Evolutionary conservation across 1,140 invertebrate genomes (phyloP).

Genomic region (Pinna nobilis): DNA sequence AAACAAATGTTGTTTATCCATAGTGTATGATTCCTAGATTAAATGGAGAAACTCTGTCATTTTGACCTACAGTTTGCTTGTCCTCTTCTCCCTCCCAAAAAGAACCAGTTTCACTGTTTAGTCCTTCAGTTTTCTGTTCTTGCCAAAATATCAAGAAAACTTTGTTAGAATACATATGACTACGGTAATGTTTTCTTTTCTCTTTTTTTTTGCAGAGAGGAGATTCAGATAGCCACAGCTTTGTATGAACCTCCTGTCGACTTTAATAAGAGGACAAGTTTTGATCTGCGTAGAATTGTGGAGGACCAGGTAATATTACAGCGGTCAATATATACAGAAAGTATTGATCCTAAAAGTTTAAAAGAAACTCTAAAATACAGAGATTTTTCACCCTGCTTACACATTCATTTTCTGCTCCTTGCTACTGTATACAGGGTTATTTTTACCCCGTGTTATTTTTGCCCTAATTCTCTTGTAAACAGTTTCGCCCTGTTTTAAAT

Average conservation of each 20-base stretch:
- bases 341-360: background rate
- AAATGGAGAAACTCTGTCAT: no score
- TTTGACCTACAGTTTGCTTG: no score
- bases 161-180: background rate
- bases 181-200: background rate
- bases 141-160: no score
- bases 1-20: no score
- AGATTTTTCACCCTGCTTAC: background rate
- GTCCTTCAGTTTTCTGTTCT: no score
- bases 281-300: slow-evolving; percentile 70
- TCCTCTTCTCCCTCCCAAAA: no score
- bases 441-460: no score
- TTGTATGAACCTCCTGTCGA: slow-evolving; percentile 63
- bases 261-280: slow-evolving; percentile 66
- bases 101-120: background rate
- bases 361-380: background rate
- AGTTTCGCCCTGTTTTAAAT: no score
- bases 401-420: background rate
- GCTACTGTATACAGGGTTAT: no score
- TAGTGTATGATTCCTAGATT: no score
- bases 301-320: slow-evolving; percentile 68
- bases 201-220: slow-evolving; percentile 60
- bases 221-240: slow-evolving; percentile 66
- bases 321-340: background rate
- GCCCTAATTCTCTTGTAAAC: no score